Evolutionary conservation across 2,797 vertebrate genomes (phyloP).

Genomic region (Dromococcyx pavoninus): DNA sequence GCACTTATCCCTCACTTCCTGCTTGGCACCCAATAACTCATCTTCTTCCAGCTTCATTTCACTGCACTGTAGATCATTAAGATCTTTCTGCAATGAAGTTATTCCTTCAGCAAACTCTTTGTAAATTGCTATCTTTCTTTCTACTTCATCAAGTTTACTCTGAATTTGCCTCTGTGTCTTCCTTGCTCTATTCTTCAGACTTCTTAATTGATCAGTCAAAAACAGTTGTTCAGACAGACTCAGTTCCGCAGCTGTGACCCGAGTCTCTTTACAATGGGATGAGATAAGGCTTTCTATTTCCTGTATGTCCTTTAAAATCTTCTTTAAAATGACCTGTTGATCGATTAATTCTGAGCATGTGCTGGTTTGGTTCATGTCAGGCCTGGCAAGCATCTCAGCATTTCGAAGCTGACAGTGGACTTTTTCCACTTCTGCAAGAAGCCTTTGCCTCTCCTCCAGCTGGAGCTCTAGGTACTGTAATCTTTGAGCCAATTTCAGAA

Average conservation of each 20-base stretch:
- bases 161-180: conserved; percentile 70
- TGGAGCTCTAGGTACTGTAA: conserved; percentile 83
- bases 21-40: background rate
- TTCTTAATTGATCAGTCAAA: conserved; percentile 73
- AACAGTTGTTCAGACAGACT: conserved; percentile 76
- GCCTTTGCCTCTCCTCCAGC: conserved; percentile 83
- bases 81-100: conserved; percentile 53
- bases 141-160: conserved; percentile 57
- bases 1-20: conserved; percentile 37
- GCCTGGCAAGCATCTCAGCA: conserved; percentile 71
- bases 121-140: conserved; percentile 51
- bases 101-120: conserved; percentile 64
- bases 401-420: conserved; percentile 80
- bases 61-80: background rate
- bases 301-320: conserved; percentile 76
- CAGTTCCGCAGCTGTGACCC: conserved; percentile 62
- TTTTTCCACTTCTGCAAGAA: conserved; percentile 81
- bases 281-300: conserved; percentile 79
- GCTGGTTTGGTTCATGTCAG: conserved; percentile 43
- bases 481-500: conserved; percentile 77
- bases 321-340: conserved; percentile 70
- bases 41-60: conserved; percentile 19
- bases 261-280: conserved; percentile 77
- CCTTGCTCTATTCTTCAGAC: conserved; percentile 65
- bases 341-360: conserved; percentile 70